These are phyloP conservation scores for Pituophis catenifer DNA, from an alignment of 2,113 vertebrate genomes.

Conservation along the genomic window DNA sequence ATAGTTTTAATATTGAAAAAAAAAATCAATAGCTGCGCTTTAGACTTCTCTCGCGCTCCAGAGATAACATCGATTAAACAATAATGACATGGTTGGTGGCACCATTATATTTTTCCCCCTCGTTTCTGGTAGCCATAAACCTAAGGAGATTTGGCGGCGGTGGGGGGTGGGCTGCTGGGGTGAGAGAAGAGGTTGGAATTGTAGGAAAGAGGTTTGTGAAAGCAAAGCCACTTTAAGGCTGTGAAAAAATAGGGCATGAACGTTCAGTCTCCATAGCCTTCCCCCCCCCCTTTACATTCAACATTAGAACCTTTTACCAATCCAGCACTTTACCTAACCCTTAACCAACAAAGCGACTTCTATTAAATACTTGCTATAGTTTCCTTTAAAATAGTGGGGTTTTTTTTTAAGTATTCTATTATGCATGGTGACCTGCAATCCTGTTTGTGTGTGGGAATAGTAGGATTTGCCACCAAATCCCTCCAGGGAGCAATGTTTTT, in stretches of 20 bases:
- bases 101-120: constrained; percentile 69
- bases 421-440: background rate
- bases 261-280: constrained; percentile 47
- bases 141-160: constrained; percentile 46
- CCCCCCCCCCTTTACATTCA: constrained; percentile 43
- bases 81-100: constrained; percentile 86
- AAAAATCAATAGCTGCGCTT: constrained; percentile 74
- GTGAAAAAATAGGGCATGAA: constrained; percentile 51
- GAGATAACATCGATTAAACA: constrained; percentile 90
- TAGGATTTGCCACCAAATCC: constrained; percentile 68
- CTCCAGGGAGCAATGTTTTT: constrained; percentile 53
- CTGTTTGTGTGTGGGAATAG: constrained; percentile 66
- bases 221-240: constrained; percentile 56
- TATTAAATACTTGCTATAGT: constrained; percentile 57
- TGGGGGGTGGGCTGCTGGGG: background rate
- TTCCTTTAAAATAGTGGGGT: background rate
- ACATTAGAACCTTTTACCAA: constrained; percentile 48
- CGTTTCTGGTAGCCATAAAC: constrained; percentile 67
- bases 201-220: constrained; percentile 60
- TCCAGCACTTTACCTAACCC: constrained; percentile 46
- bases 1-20: constrained; percentile 46
- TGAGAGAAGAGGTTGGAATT: constrained; percentile 31
- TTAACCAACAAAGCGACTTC: constrained; percentile 71
- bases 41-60: constrained; percentile 81
- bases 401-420: background rate